These are phyloP conservation scores for Nemopilema nomurai DNA, from an alignment of 30 jellyfish, hydroid and myxozoan species.

Conservation along the genomic window DNA sequence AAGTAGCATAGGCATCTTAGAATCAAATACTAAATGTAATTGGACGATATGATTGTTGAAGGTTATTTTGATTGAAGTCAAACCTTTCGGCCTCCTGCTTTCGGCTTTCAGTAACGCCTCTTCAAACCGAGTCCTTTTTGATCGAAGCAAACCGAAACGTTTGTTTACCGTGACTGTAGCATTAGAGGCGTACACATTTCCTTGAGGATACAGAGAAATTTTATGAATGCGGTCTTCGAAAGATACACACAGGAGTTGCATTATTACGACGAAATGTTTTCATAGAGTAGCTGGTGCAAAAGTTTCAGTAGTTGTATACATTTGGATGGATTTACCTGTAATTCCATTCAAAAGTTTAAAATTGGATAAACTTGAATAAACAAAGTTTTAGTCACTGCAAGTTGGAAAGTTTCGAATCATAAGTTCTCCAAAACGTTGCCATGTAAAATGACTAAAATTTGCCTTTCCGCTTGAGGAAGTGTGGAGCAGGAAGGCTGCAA, in stretches of 20 bases:
- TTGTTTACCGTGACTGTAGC: background rate
- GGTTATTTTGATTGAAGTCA: background rate
- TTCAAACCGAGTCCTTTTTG: background rate
- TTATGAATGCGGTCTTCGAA: background rate
- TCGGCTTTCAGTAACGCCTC: background rate
- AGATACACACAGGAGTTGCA: background rate
- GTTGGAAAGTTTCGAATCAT: too few relatives aligned
- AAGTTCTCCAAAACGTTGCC: too few relatives aligned
- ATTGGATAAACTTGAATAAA: too few relatives aligned
- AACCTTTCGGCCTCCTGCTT: background rate
- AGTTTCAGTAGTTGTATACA: too few relatives aligned
- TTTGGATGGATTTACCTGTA: too few relatives aligned
- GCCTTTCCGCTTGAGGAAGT: background rate
- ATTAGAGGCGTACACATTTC: background rate
- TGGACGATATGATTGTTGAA: background rate
- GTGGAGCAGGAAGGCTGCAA: background rate
- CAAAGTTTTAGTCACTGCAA: too few relatives aligned
- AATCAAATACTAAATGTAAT: background rate
- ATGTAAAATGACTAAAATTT: background rate
- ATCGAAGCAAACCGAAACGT: background rate
- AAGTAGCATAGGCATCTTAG: background rate
- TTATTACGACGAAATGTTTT: too few relatives aligned
- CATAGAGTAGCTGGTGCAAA: too few relatives aligned
- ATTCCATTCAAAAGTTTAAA: too few relatives aligned
- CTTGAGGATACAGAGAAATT: background rate